Evolutionary conservation across 2,797 vertebrate species (phyloP), one percentile per base, ranked within the genome.

Genomic region (Carcharodon carcharias): DNA sequence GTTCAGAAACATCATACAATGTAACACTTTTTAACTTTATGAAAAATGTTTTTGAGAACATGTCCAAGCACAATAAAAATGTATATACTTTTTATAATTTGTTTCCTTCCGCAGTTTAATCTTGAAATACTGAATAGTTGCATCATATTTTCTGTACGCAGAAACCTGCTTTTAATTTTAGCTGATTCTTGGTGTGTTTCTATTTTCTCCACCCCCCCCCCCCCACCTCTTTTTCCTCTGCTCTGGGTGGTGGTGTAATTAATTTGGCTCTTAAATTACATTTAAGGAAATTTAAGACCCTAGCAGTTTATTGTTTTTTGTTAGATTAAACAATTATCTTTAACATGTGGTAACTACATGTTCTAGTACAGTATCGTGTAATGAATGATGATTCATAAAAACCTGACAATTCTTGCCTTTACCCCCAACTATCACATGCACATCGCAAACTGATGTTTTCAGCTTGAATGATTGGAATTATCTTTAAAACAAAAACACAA

Each of bases 1-100:
- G 99, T 98, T 97, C 94, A 95, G 28, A 77, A 95, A 56, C 50
- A 45, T 95, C 69, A 58, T 12, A 12, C 5, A 35, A 77, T 71
- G 12, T 56, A 71, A 71, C 12, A 54, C 45, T 50, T 95, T 71
- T 35, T 28, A 95, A 31, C 11, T 28, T 77, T 1, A 71, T 95
- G 63, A 69, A 82, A 82, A 92, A 65, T 73, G 6, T 73, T 71
- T 95, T 95, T 69, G 1, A 26, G 26, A 97, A 96, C 96, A 69
- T 96, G 96, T 80, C 35, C 88, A 82, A 31, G 96, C 96, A 82
- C 21, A 96, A 95, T 94, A 40, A 96, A 96, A 96, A 92, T 95
- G 91, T 96, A 96, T 95, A 91, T 54, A 65, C 3, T 4, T 77
- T 40, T 82, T 96, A 54, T 85, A 28, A 23, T 96, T 82, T 40